These are phyloP conservation scores for Eptesicus fuscus DNA, from an alignment of 2,113 vertebrate genomes.

Conservation along the genomic window DNA sequence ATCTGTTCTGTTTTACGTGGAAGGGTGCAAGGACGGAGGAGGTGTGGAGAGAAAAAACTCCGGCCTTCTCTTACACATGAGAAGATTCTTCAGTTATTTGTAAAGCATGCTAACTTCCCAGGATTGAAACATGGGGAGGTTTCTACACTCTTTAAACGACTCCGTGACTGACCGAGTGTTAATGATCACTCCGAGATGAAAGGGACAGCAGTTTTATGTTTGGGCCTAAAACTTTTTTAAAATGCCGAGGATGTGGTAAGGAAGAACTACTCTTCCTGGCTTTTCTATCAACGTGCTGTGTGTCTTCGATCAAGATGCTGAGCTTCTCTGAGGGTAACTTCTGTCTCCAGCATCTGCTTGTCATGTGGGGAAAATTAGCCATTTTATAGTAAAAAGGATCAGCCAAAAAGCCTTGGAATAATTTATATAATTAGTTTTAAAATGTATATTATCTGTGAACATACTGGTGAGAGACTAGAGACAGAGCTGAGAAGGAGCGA, in stretches of 20 bases:
- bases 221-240: neutral
- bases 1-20: neutral
- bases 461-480: neutral
- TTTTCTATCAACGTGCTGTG: neutral
- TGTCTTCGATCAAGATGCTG: neutral
- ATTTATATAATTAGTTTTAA: neutral
- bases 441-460: neutral
- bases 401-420: neutral
- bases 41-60: neutral
- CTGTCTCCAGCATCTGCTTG: neutral
- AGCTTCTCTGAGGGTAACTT: neutral
- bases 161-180: neutral
- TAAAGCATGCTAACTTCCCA: neutral
- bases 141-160: neutral
- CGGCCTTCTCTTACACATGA: neutral
- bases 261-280: neutral
- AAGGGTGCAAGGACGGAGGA: neutral
- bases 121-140: neutral
- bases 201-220: neutral
- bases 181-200: neutral
- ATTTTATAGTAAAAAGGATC: neutral
- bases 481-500: neutral
- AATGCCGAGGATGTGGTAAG: neutral
- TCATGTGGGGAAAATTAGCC: neutral
- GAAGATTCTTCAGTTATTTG: constrained; percentile 12